Conservation (phyloP, 2,797 vertebrate species). For the Poeciliopsis presidionis region DNA sequence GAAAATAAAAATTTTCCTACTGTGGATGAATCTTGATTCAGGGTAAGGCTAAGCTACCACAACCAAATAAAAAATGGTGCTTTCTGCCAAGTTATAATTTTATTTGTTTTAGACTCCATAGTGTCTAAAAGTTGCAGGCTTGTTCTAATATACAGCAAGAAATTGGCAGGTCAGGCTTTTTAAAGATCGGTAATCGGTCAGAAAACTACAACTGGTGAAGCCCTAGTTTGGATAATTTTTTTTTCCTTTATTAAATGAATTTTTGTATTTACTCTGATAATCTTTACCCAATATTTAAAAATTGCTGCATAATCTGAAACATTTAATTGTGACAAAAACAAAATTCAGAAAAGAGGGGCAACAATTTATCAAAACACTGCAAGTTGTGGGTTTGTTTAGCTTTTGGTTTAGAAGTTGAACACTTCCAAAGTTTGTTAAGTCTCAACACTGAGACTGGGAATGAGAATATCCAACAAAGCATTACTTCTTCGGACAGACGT, state of each 20-base stretch:
- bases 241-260: neutral
- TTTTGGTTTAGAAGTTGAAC: neutral
- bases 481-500: neutral
- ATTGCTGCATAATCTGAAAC: neutral
- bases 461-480: neutral
- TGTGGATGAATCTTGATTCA: neutral
- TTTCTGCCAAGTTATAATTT: neutral
- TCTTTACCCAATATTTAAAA: neutral
- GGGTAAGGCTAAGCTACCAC: neutral
- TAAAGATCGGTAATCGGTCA: no score
- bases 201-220: no score
- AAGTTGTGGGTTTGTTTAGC: neutral
- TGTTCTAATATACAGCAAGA: conserved; percentile 23
- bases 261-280: neutral
- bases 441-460: neutral
- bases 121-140: conserved; percentile 19
- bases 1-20: neutral
- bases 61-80: neutral
- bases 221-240: neutral
- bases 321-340: neutral
- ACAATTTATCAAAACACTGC: neutral
- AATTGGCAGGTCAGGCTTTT: no score
- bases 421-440: neutral
- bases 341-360: neutral
- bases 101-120: conserved; percentile 7